Conservation (phyloP, 2,797 vertebrate genomes). For the Pseudocheirus occidentalis region DNA sequence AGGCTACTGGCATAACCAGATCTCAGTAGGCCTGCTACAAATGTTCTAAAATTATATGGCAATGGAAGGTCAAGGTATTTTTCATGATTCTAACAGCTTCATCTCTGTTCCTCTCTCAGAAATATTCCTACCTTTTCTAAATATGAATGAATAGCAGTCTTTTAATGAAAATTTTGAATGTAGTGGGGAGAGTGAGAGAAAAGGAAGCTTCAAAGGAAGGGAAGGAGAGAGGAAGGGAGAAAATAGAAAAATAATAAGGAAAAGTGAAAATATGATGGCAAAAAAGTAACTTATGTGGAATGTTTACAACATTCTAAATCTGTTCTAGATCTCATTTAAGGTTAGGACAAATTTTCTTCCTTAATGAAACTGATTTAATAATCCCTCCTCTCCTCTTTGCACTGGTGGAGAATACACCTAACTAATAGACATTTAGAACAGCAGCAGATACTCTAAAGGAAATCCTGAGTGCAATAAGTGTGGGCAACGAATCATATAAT, state of each 20-base stretch:
- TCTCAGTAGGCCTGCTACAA: neutral
- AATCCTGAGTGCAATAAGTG: neutral
- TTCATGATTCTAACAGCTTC: neutral
- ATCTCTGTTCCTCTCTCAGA: neutral
- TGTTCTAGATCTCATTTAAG: neutral
- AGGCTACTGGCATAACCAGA: neutral
- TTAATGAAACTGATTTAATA: neutral
- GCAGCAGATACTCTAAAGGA: constrained; percentile 14
- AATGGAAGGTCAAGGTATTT: neutral
- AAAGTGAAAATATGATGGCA: neutral
- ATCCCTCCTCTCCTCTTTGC: neutral
- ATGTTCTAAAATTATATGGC: neutral
- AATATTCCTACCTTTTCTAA: neutral
- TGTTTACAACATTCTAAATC: neutral
- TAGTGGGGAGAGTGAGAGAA: neutral
- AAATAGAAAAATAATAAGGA: neutral
- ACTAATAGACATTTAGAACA: neutral
- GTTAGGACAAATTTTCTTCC: constrained; percentile 5
- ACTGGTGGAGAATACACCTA: neutral
- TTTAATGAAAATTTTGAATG: neutral
- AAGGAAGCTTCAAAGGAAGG: too few relatives aligned
- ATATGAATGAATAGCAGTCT: neutral
- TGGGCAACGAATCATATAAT: neutral
- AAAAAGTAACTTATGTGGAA: neutral
- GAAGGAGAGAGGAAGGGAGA: neutral